Conservation (phyloP, 2,797 vertebrate species). For the Chrosomus eos region DNA sequence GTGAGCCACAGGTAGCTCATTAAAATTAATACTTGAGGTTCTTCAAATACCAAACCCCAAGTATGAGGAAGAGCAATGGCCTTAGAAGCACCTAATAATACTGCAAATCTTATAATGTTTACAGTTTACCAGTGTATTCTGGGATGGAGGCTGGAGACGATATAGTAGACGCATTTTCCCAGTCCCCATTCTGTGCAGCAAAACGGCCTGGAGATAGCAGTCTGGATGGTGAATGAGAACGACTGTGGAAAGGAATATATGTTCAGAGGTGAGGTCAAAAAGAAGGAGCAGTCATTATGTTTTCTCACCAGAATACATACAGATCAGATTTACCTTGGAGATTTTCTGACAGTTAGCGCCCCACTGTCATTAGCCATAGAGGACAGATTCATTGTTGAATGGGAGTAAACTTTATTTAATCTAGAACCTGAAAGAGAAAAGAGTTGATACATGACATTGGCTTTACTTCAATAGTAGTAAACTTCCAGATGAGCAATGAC, state of each 20-base stretch:
- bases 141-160: conserved; percentile 91
- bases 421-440: conserved; percentile 75
- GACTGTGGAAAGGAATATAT: conserved; percentile 65
- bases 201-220: conserved; percentile 84
- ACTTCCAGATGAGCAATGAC: neutral
- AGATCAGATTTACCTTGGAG: conserved; percentile 75
- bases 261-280: neutral
- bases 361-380: conserved; percentile 85
- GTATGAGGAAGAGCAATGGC: neutral
- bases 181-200: conserved; percentile 84
- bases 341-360: conserved; percentile 80
- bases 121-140: conserved; percentile 87
- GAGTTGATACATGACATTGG: neutral
- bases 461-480: neutral
- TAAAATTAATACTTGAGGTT: neutral
- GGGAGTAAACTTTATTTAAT: conserved; percentile 90
- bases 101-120: neutral
- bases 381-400: conserved; percentile 90
- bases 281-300: neutral
- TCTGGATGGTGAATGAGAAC: conserved; percentile 88
- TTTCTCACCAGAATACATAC: neutral
- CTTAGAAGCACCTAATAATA: neutral
- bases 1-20: neutral
- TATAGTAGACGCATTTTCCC: conserved; percentile 89
- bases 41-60: neutral